These are phyloP conservation scores for cattle (Bos taurus) DNA, from an alignment of 2,113 vertebrate genomes.

Conservation along the genomic window ARS-UCD2.0 NC_037348.1:2780001-2780500, in stretches of 20 bases:
- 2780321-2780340: not conserved
- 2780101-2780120: not conserved
- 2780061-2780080: not conserved
- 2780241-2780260: not conserved
- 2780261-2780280: not conserved
- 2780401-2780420: not conserved
- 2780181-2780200: not conserved
- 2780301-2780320: not conserved
- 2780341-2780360: not conserved
- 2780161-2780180: not conserved
- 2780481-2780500: not conserved
- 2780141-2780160: not conserved
- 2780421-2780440: not conserved
- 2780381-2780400: not conserved
- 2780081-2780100: not conserved
- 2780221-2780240: not conserved
- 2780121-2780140: not conserved
- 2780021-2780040: not conserved
- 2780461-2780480: not conserved
- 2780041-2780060: not conserved
- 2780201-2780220: not conserved
- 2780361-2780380: not conserved
- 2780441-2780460: not conserved
- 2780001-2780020: not conserved
- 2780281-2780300: not conserved